Evolutionary conservation across 2,113 vertebrate genomes (phyloP).

Genomic region (Apteryx mantelli): DNA sequence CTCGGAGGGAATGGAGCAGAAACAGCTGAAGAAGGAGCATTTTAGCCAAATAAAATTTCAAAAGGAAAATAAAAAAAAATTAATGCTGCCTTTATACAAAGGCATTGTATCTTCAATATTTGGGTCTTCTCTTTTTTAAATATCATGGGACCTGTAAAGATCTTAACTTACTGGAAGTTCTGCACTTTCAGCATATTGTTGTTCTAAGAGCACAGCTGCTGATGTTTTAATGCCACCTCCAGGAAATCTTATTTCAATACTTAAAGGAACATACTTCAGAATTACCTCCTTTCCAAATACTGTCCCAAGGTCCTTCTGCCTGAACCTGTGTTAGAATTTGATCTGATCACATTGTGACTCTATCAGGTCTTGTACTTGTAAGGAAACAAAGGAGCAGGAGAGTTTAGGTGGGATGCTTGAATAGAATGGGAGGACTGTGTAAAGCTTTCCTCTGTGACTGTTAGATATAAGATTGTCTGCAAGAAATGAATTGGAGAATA

Average conservation of each 20-base stretch:
- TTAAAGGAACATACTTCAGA: neutral
- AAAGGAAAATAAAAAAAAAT: neutral
- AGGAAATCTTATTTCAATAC: neutral
- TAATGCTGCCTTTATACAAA: fast-evolving
- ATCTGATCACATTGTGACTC: neutral
- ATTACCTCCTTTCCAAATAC: neutral
- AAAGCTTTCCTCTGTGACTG: neutral
- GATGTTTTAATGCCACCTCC: neutral
- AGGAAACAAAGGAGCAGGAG: neutral
- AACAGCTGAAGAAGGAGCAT: neutral
- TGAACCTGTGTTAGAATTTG: neutral
- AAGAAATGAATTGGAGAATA: neutral
- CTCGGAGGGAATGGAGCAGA: neutral
- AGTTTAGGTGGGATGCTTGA: neutral
- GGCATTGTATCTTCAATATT: neutral
- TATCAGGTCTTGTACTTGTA: neutral
- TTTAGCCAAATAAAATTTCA: neutral
- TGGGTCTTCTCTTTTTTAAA: neutral
- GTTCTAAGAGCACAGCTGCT: neutral
- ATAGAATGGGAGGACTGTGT: neutral
- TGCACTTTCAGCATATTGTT: neutral
- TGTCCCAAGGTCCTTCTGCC: neutral
- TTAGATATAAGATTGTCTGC: neutral
- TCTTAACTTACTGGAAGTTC: neutral
- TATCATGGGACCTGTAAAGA: neutral